These are phyloP conservation scores for Trileptium ribeirensis DNA, from an alignment of 2,888 invertebrate species.

Conservation along the genomic window DNA sequence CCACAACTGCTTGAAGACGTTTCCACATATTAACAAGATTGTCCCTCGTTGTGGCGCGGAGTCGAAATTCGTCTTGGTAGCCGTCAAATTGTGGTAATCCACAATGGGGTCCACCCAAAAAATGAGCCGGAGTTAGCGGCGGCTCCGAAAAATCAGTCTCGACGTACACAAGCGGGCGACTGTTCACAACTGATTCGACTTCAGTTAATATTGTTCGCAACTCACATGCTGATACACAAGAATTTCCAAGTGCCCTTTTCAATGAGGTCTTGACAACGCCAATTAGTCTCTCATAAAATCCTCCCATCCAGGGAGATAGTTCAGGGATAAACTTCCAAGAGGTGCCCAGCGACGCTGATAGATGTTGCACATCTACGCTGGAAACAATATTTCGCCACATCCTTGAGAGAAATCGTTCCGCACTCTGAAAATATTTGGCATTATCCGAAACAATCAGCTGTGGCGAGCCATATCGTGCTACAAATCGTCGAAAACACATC, in stretches of 20 bases:
- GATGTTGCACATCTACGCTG: neutral
- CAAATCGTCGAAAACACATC: constrained; percentile 45
- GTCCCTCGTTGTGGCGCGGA: neutral
- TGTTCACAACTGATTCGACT: neutral
- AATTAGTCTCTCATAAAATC: neutral
- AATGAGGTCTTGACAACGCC: neutral
- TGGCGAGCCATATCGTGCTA: neutral
- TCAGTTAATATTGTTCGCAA: neutral
- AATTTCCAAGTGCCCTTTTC: neutral
- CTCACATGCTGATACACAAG: neutral
- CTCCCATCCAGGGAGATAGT: neutral
- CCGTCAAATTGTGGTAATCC: neutral
- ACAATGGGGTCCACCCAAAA: neutral
- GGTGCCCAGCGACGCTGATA: neutral
- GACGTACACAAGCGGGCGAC: neutral
- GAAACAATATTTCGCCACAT: neutral
- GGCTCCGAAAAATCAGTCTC: neutral
- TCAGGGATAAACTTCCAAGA: neutral
- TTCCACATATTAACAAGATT: neutral
- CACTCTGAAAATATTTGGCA: neutral
- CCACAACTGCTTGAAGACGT: neutral
- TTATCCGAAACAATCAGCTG: neutral
- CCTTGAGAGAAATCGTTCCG: neutral
- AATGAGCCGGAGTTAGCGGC: constrained; percentile 1
- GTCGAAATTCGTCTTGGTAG: neutral